Evolutionary conservation across 92 coral and sea anemone species (phyloP).

Genomic region (Bergia puertoricense): DNA sequence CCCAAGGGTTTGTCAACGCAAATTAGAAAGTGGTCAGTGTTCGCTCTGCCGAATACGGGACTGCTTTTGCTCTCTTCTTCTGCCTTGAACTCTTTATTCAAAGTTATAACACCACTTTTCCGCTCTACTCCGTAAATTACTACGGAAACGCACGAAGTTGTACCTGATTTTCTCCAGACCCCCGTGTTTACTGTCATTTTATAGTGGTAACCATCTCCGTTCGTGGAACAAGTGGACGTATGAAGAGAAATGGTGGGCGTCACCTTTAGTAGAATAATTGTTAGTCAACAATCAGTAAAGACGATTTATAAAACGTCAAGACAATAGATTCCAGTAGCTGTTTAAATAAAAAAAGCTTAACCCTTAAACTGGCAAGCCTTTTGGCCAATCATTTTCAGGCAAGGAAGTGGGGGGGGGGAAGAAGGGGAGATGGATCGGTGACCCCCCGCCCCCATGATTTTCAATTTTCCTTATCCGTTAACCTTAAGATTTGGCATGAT

Average conservation of each 20-base stretch:
- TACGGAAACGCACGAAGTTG: slow-evolving; percentile 69
- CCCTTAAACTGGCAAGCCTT: no score
- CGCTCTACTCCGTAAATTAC: slow-evolving; percentile 55
- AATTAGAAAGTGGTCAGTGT: slow-evolving; percentile 55
- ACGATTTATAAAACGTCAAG: not conserved
- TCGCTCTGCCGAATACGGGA: slow-evolving; percentile 56
- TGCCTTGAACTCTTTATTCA: not conserved
- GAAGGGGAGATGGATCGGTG: no score
- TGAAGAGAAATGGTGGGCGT: slow-evolving; percentile 34
- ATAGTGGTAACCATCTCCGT: slow-evolving; percentile 43
- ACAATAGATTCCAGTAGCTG: not conserved
- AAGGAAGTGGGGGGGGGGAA: no score
- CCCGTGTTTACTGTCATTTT: slow-evolving; percentile 72
- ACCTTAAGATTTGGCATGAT: no score
- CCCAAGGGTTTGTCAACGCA: slow-evolving; percentile 54
- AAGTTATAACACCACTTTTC: slow-evolving; percentile 52
- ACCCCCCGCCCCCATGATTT: no score
- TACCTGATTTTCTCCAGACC: slow-evolving; percentile 61
- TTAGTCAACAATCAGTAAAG: not conserved
- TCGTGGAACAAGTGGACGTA: not conserved
- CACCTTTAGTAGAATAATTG: not conserved
- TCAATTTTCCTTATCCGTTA: no score
- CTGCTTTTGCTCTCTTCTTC: not conserved
- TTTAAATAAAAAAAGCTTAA: no score
- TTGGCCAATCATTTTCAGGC: no score